Base-by-base conservation (phyloP, 53 echinoderm and acorn worm genomes). In the Holothuria scabra region DNA sequence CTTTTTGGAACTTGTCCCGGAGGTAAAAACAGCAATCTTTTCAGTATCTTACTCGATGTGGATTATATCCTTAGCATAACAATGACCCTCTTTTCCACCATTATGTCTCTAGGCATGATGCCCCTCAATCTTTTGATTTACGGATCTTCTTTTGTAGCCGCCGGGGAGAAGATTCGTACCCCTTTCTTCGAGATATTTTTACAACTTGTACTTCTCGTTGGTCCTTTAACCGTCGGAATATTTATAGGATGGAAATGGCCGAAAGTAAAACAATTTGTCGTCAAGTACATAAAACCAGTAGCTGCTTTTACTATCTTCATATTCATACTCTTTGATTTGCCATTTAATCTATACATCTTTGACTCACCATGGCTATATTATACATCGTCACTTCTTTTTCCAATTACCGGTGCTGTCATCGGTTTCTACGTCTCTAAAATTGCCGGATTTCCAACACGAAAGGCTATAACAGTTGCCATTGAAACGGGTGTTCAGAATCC, bases 401-500 rank as follows among this genome's bases (percentile, higher is more conserved):
- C 96, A 1, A 60, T 92, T 18, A 35, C 92, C 5, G 96, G 96
- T 2, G 83, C 70, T 60, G 26, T 89, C 26, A 41, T 92, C 1
- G 95, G 95, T 14, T 76, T 91, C 44, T 22, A 78, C 24, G 82
- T 95, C 46, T 82, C 95, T 9, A 86, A 91, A 59, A 61, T 91
- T 16, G 70, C 86, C 16, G 80, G 91, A 25, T 84, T 93, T 21
- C 38, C 74, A 11, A 74, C 44, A 11, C 58, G 78, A 14, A 74
- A 90, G 20, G 87, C 93, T 23, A 49, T 87, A 62, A 93, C 96
- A 9, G 93, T 96, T 58, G 90, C 93, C 31, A 65, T 93, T 24
- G 95, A 94, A 52, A 94, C 95, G 8, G 95, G 92, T 1, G 87
- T 90, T 10, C 95, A 94, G 67, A 94, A 94, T 65, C 87, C 87